Conservation (phyloP, 1,140 invertebrate genomes). For the Pissodes strobi region DNA sequence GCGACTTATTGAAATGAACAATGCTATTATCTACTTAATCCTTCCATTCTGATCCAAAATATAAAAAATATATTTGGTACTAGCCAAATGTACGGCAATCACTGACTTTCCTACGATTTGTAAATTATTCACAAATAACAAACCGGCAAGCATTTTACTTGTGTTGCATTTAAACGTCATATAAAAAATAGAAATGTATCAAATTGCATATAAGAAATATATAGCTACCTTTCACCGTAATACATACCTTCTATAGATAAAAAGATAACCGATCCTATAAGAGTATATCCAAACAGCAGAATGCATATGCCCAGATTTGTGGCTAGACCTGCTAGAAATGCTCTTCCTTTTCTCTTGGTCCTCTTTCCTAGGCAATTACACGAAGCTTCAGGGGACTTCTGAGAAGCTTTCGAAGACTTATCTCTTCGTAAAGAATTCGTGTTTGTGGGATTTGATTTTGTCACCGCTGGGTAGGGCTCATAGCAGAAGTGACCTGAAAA, state of each 20-base stretch:
- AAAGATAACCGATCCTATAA: slow-evolving; percentile 91
- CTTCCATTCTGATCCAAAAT: too few relatives aligned
- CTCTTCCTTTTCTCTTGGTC: slow-evolving; percentile 66
- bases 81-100: too few relatives aligned
- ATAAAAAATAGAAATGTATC: too few relatives aligned
- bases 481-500: slow-evolving; percentile 51
- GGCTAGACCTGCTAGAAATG: slow-evolving; percentile 71
- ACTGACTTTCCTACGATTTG: too few relatives aligned
- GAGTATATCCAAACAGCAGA: slow-evolving; percentile 85
- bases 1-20: too few relatives aligned
- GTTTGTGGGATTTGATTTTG: slow-evolving; percentile 55
- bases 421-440: slow-evolving; percentile 58
- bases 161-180: too few relatives aligned
- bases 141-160: too few relatives aligned
- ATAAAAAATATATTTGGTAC: too few relatives aligned
- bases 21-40: too few relatives aligned
- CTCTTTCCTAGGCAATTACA: slow-evolving; percentile 70
- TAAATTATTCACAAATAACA: too few relatives aligned
- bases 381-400: slow-evolving; percentile 46
- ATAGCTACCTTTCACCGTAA: too few relatives aligned
- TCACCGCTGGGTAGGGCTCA: slow-evolving; percentile 50
- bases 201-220: too few relatives aligned
- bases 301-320: slow-evolving; percentile 88
- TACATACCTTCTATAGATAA: slow-evolving; percentile 78
- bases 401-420: slow-evolving; percentile 38